phyloP scores from a whole-genome alignment of 2,888 invertebrate genomes.

The Encarsia formosa region DNA sequence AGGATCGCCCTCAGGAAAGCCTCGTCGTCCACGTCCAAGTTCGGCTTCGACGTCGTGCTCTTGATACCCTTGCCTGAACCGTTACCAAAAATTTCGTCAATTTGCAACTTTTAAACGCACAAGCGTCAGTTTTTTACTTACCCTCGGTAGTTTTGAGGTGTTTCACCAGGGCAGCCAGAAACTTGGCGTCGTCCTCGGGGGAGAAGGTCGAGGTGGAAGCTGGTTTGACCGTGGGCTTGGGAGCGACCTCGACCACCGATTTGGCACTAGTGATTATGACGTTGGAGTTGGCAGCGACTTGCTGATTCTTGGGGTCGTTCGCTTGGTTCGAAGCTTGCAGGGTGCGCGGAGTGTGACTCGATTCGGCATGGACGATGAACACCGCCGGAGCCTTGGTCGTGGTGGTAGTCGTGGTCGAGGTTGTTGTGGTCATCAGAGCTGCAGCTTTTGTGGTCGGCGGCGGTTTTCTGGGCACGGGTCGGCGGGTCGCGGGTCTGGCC shows the following conservation, averaged over 20 bases:
- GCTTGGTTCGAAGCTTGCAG: slow-evolving; percentile 1
- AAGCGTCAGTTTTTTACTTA: slow-evolving; percentile 14
- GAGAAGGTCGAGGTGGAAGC: slow-evolving; percentile 36
- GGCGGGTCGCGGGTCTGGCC: slow-evolving; percentile 10
- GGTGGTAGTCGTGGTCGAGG: slow-evolving; percentile 38
- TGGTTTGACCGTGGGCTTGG: slow-evolving; percentile 14
- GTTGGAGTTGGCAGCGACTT: not conserved
- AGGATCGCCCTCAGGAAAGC: slow-evolving; percentile 41
- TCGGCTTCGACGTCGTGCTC: not conserved
- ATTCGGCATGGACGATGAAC: not conserved
- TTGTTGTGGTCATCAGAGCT: slow-evolving; percentile 23
- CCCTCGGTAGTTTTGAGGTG: slow-evolving; percentile 32
- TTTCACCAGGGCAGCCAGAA: slow-evolving; percentile 39
- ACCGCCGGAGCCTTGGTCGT: slow-evolving; percentile 33
- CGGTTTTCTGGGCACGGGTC: slow-evolving; percentile 7
- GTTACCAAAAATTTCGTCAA: not conserved
- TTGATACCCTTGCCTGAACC: not conserved
- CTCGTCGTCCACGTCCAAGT: slow-evolving; percentile 35
- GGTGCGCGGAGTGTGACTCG: slow-evolving; percentile 10
- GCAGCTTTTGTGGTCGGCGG: slow-evolving; percentile 18
- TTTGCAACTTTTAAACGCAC: not conserved
- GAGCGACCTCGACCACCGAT: not conserved
- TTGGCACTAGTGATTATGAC: not conserved
- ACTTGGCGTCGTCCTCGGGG: slow-evolving; percentile 44
- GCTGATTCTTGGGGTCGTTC: not conserved